Evolutionary conservation across 2,888 invertebrate species (phyloP).

Genomic region (Drosophila prostipennis): DNA sequence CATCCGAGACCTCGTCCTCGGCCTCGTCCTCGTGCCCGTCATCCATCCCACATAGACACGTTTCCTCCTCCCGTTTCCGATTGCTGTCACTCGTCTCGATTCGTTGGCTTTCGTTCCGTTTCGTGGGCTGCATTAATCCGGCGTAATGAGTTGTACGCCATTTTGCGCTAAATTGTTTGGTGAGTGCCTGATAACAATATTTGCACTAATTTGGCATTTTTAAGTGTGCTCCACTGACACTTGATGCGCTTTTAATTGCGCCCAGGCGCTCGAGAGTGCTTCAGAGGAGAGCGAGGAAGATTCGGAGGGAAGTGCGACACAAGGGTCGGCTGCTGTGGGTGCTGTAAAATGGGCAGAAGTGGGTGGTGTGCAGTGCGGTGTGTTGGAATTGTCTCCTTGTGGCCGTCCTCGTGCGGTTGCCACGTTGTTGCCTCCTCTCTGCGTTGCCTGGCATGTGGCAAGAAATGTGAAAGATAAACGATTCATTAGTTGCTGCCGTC

Average conservation of each 20-base stretch:
- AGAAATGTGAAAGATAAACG: constrained; percentile 80
- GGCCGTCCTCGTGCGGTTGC: constrained; percentile 61
- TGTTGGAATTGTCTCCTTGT: constrained; percentile 26
- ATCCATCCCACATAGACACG: constrained; percentile 2
- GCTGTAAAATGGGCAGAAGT: constrained; percentile 6
- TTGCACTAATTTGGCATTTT: constrained; percentile 84
- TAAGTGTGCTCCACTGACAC: constrained; percentile 83
- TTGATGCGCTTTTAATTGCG: constrained; percentile 84
- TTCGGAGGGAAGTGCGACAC: constrained; percentile 10
- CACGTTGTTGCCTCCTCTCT: constrained; percentile 57
- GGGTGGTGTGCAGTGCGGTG: neutral
- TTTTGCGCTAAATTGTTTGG: constrained; percentile 83
- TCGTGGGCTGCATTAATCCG: constrained; percentile 74
- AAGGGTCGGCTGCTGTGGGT: constrained; percentile 17
- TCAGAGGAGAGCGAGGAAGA: constrained; percentile 30
- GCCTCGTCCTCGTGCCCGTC: neutral
- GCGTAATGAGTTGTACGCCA: constrained; percentile 83
- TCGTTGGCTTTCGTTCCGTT: constrained; percentile 29
- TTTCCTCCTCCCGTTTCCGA: neutral
- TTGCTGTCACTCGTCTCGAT: constrained; percentile 5
- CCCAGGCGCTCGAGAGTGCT: constrained; percentile 79
- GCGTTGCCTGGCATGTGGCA: constrained; percentile 62
- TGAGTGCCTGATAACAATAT: constrained; percentile 82
- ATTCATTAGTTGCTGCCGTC: constrained; percentile 73
- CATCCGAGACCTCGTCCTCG: too few relatives aligned